These are phyloP conservation scores for Aporophyla lueneburgensis DNA, from an alignment of 2,888 invertebrate genomes.

Conservation along the genomic window DNA sequence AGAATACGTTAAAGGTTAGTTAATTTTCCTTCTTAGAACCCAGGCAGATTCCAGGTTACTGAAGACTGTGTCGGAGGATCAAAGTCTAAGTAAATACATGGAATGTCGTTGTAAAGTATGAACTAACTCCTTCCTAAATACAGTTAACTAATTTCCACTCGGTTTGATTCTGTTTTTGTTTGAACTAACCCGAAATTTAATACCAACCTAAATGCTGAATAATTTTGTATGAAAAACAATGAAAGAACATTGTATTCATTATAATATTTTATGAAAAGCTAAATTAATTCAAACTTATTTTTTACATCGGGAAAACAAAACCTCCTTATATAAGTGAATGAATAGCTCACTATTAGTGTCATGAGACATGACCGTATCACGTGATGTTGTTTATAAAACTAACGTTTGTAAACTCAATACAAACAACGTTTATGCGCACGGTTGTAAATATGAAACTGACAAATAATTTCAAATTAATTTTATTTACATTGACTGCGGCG, in stretches of 20 bases:
- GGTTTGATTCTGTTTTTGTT: background rate
- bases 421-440: too few species aligned
- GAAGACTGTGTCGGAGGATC: background rate
- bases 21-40: background rate
- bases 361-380: too few species aligned
- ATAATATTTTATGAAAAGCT: background rate
- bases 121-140: background rate
- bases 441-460: too few species aligned
- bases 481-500: slow-evolving; percentile 25
- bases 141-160: background rate
- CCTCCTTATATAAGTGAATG: background rate
- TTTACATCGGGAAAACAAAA: background rate
- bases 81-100: background rate
- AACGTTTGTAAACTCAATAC: too few species aligned
- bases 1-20: slow-evolving; percentile 9
- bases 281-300: background rate
- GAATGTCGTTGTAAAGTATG: background rate
- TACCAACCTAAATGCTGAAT: background rate
- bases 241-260: background rate
- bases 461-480: too few species aligned
- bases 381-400: too few species aligned
- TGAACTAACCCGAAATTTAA: background rate
- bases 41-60: background rate
- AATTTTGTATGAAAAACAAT: background rate
- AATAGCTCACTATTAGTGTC: background rate